Evolutionary conservation across 1,140 invertebrate genomes (phyloP), one percentile per base, ranked within the genome.

Genomic region (Rhopalosiphum padi): DNA sequence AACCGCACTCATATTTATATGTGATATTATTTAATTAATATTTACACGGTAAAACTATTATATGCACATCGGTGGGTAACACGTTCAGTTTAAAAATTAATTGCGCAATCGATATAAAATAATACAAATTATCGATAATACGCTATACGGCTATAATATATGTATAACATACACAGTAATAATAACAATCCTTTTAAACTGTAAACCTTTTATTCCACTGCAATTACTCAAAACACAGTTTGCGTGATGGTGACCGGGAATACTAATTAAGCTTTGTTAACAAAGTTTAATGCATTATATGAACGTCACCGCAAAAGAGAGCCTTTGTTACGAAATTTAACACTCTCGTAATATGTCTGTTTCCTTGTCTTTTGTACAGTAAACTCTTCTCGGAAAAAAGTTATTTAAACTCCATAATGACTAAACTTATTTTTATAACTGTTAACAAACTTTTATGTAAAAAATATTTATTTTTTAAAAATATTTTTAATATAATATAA

Each of bases 211-310:
- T 88, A 88, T 88, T 88, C 21, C 30, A 35, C 46, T 35, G 18
- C 15, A 88, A 89, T 89, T 89, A 89, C 51, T 89, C 48, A 55
- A 89, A 89, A 89, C n/a, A 55, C 11, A 55, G 48, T 55, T 51
- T 53, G 21, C 41, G 35, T 23, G 48, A 53, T 23, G 87, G 46
- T 53, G 87, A 89, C 87, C 48, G 51, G 35, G 51, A 89, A 37
- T 55, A 35, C 51, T 89, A 89, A 89, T 89, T 55, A 89, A 89
- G 35, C 88, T 55, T 89, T 55, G 88, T 89, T 89, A 89, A 55
- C 88, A 89, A 89, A 89, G 88, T 89, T 89, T 55, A 41, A 41
- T 89, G 53, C 87, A 53, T 53, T 55, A 55, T 55, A 89, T 48
- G 88, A 55, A 89, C 35, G 35, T 55, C 48, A 55, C 51, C 51